Evolutionary conservation across 2,797 vertebrate species (phyloP).

Genomic region (Cyprinella venusta): DNA sequence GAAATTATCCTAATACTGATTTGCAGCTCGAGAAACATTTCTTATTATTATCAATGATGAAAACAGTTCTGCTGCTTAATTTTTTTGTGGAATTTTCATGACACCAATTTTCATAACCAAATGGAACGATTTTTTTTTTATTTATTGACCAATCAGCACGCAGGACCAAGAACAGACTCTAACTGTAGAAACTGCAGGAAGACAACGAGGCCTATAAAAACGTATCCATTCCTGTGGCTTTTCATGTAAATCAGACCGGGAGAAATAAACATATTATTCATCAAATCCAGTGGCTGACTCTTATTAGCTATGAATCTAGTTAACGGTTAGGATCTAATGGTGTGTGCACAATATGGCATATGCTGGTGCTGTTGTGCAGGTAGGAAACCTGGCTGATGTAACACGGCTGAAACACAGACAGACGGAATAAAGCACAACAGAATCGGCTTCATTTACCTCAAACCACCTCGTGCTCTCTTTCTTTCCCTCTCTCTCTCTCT

Average conservation of each 20-base stretch:
- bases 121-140: too few species aligned
- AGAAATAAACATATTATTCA: conserved; percentile 11
- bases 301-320: conserved; percentile 12
- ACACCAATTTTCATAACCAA: too few species aligned
- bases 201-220: conserved; percentile 13
- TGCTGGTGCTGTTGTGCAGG: conserved; percentile 30
- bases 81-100: not conserved
- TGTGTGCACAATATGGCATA: conserved; percentile 8
- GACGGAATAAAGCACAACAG: conserved; percentile 42
- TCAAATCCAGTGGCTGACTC: conserved; percentile 23
- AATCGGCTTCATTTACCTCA: conserved; percentile 57
- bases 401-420: conserved; percentile 52
- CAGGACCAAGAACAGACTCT: not conserved
- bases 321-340: conserved; percentile 4
- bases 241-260: not conserved
- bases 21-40: not conserved
- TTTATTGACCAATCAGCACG: not conserved
- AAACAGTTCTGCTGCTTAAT: not conserved
- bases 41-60: not conserved
- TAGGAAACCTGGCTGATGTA: conserved; percentile 58
- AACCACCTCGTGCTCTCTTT: conserved; percentile 22
- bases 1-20: not conserved
- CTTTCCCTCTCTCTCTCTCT: conserved; percentile 10
- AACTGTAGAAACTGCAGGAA: not conserved
- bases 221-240: conserved; percentile 6